Evolutionary conservation across 2,888 invertebrate species (phyloP).

Genomic region (Ethmia dodecea): DNA sequence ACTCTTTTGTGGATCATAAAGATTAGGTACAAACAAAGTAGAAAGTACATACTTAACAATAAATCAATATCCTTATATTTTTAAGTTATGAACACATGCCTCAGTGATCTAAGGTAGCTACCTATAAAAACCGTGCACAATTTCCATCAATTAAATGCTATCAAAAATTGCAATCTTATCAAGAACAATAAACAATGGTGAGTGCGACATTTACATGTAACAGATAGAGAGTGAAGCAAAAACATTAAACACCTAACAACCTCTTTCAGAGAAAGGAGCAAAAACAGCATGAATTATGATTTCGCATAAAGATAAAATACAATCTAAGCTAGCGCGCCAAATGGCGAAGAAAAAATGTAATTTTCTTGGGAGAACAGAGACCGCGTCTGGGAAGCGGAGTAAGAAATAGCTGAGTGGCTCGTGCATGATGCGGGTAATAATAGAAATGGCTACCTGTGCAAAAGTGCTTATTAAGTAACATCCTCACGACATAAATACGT

Average conservation of each 20-base stretch:
- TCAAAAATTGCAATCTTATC: constrained; percentile 49
- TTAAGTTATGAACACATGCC: too few species aligned
- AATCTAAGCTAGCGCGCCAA: constrained; percentile 68
- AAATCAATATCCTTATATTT: too few species aligned
- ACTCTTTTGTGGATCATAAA: too few species aligned
- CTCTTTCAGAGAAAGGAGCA: constrained; percentile 46
- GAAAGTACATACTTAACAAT: too few species aligned
- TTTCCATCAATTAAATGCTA: constrained; percentile 38
- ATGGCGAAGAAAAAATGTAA: constrained; percentile 66
- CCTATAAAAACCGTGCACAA: constrained; percentile 4
- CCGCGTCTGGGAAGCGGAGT: constrained; percentile 40
- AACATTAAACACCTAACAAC: constrained; percentile 61
- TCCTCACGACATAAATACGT: too few species aligned
- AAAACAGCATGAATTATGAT: constrained; percentile 73
- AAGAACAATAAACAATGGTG: constrained; percentile 51
- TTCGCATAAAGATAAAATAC: constrained; percentile 74
- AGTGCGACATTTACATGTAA: constrained; percentile 53
- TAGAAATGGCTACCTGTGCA: constrained; percentile 8
- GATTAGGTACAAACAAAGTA: too few species aligned
- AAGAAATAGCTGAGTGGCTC: constrained; percentile 28
- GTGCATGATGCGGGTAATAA: constrained; percentile 18
- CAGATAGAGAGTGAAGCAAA: constrained; percentile 44
- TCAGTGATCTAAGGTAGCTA: too few species aligned
- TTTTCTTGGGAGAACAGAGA: constrained; percentile 56
- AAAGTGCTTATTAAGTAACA: too few species aligned